Evolutionary conservation across 2,888 invertebrate species (phyloP).

Genomic region (Seladonia tumulorum): DNA sequence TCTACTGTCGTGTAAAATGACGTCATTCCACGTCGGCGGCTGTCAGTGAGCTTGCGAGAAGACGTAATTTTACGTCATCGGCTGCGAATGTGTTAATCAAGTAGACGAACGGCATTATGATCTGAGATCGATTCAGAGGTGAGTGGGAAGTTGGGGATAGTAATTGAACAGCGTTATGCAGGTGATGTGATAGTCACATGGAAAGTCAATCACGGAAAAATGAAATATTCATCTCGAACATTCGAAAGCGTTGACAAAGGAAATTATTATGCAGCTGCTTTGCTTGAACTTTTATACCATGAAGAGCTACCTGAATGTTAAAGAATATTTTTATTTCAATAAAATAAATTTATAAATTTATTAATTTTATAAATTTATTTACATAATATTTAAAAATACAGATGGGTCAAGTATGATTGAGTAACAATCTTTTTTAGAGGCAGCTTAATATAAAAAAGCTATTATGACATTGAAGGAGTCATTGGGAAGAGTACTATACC

Average conservation of each 20-base stretch:
- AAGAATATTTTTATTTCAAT: not conserved
- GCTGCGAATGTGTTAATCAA: conserved; percentile 6
- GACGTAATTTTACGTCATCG: conserved; percentile 4
- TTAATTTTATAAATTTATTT: too few species aligned
- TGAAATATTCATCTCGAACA: not conserved
- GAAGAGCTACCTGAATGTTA: too few species aligned
- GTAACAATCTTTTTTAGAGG: too few species aligned
- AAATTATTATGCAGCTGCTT: not conserved
- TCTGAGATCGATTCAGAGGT: not conserved
- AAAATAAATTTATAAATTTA: too few species aligned
- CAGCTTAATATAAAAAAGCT: too few species aligned
- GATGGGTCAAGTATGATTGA: too few species aligned
- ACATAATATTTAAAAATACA: too few species aligned
- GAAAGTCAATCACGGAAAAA: not conserved
- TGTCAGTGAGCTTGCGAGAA: not conserved
- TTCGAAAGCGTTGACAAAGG: not conserved
- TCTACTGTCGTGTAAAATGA: not conserved
- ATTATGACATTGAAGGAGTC: too few species aligned
- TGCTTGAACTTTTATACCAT: not conserved
- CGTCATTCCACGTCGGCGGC: not conserved
- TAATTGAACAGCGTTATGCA: conserved; percentile 2
- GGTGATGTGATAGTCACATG: not conserved
- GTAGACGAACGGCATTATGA: not conserved
- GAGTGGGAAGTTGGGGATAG: conserved; percentile 1
- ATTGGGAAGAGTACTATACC: not conserved